Evolutionary conservation across 2,797 vertebrate genomes (phyloP).

Genomic region (Macrochelys suwanniensis): DNA sequence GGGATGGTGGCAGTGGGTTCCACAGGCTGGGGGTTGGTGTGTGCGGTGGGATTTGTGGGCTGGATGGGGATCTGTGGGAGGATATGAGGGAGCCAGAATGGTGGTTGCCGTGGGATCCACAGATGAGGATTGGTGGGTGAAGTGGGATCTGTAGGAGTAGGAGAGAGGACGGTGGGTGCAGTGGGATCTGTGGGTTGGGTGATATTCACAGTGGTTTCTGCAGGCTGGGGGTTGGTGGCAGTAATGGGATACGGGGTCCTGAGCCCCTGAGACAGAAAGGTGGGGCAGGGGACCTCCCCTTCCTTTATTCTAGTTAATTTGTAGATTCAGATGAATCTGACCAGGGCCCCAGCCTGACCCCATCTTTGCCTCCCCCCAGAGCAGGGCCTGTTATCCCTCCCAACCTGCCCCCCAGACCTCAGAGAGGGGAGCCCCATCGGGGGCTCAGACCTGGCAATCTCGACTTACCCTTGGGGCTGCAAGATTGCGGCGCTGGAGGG

Average conservation of each 20-base stretch:
- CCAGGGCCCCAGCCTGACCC: not conserved
- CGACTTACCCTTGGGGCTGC: not conserved
- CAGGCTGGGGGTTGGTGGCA: too few relatives aligned
- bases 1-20: not conserved
- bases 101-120: not conserved
- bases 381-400: not conserved
- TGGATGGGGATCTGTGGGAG: not conserved
- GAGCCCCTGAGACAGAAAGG: not conserved
- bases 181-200: too few relatives aligned
- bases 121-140: too few relatives aligned
- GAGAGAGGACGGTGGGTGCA: not conserved
- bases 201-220: too few relatives aligned
- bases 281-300: too few relatives aligned
- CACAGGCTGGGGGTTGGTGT: not conserved
- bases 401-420: not conserved
- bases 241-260: not conserved
- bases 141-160: too few relatives aligned
- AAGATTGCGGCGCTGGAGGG: not conserved
- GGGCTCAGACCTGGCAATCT: not conserved
- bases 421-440: not conserved
- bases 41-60: not conserved
- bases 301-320: not conserved
- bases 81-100: not conserved
- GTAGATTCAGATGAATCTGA: not conserved
- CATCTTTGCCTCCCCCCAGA: too few relatives aligned